phyloP scores from a whole-genome alignment of 2,888 invertebrate species.

The Troglohyphantes excavatus region DNA sequence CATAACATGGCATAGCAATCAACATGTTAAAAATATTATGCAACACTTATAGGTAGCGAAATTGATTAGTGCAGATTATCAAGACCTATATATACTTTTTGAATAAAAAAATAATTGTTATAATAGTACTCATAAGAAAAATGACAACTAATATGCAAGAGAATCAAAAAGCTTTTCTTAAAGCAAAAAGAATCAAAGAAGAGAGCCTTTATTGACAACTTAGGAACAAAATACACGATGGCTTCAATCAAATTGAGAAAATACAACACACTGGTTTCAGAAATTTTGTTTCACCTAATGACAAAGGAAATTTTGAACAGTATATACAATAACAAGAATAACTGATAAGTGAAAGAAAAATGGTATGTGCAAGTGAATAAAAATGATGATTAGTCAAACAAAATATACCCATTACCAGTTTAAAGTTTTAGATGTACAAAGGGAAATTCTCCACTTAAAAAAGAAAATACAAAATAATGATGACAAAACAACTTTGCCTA shows the following conservation, averaged over 20 bases:
- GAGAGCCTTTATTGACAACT: conserved; percentile 75
- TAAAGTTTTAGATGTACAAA: conserved; percentile 20
- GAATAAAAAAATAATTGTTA: too few relatives aligned
- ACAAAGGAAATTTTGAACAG: conserved; percentile 64
- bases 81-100: too few relatives aligned
- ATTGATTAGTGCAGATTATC: too few relatives aligned
- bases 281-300: conserved; percentile 40
- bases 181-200: conserved; percentile 35
- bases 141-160: too few relatives aligned
- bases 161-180: not conserved
- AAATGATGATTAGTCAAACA: conserved; percentile 39
- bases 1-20: too few relatives aligned
- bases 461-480: conserved; percentile 5
- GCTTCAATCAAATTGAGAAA: conserved; percentile 63
- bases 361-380: conserved; percentile 76
- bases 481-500: not conserved
- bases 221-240: conserved; percentile 75
- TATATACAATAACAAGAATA: conserved; percentile 75
- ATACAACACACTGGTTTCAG: conserved; percentile 46
- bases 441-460: not conserved
- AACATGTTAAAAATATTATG: too few relatives aligned
- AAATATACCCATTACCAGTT: conserved; percentile 34
- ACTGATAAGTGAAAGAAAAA: conserved; percentile 71
- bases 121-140: too few relatives aligned
- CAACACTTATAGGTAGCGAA: too few relatives aligned